phyloP scores from a whole-genome alignment of 2,888 invertebrate genomes.

The Dorcus hopei region DNA sequence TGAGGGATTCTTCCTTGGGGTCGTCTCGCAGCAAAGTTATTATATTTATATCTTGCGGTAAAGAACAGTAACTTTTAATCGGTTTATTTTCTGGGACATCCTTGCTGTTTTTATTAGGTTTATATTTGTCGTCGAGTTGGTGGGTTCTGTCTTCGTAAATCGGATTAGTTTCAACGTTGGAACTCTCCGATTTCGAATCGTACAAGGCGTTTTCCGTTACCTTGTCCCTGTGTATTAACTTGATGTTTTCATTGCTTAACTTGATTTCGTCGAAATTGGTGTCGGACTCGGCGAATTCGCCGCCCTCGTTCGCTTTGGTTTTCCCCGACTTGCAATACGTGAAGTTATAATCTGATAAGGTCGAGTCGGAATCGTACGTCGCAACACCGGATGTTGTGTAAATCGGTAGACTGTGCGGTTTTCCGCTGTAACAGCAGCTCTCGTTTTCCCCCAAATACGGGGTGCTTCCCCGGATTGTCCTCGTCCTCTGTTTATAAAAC shows the following conservation, averaged over 20 bases:
- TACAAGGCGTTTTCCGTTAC: conserved; percentile 21
- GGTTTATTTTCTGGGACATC: neutral
- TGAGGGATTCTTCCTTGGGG: conserved; percentile 18
- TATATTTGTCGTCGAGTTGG: conserved; percentile 15
- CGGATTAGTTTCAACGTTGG: conserved; percentile 30
- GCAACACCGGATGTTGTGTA: conserved; percentile 18
- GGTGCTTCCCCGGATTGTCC: conserved; percentile 43
- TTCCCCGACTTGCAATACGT: conserved; percentile 29
- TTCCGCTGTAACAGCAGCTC: conserved; percentile 29
- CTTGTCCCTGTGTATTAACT: conserved; percentile 12
- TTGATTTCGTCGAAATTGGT: conserved; percentile 41
- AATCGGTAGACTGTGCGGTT: conserved; percentile 33
- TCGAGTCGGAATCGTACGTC: conserved; percentile 31
- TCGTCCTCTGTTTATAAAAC: conserved; percentile 41
- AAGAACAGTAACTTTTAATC: neutral
- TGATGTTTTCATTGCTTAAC: conserved; percentile 36
- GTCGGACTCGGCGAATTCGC: conserved; percentile 29
- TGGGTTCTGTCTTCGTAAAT: conserved; percentile 32
- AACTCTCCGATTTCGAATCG: conserved; percentile 15
- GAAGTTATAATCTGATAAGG: conserved; percentile 27
- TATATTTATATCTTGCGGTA: neutral
- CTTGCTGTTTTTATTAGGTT: neutral
- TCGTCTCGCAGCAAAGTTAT: neutral
- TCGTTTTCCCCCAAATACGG: conserved; percentile 31
- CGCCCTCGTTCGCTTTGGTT: conserved; percentile 19